Evolutionary conservation across 1,140 invertebrate genomes (phyloP).

Genomic region (Drosophila nigromelanica): DNA sequence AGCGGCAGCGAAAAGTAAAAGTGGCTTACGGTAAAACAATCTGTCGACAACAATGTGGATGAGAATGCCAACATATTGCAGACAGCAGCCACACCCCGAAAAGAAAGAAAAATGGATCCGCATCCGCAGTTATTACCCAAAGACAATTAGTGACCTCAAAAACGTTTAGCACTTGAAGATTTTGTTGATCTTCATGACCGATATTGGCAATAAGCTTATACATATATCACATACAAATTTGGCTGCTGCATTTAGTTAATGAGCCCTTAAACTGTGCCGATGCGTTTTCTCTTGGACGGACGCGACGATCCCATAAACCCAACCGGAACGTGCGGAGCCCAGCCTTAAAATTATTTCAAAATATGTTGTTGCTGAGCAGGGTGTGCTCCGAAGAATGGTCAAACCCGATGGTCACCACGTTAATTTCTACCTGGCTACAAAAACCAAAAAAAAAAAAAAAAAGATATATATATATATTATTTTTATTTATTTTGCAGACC

Average conservation of each 20-base stretch:
- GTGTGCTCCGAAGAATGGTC: slow-evolving; percentile 64
- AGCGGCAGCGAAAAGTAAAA: slow-evolving; percentile 64
- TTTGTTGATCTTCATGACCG: slow-evolving; percentile 61
- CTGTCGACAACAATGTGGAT: slow-evolving; percentile 7
- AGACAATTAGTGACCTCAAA: slow-evolving; percentile 77
- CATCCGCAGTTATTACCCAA: slow-evolving; percentile 47
- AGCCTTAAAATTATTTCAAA: slow-evolving; percentile 30
- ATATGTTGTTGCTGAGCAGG: slow-evolving; percentile 17
- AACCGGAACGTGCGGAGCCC: slow-evolving; percentile 51
- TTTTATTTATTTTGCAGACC: slow-evolving; percentile 49
- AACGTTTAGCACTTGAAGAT: slow-evolving; percentile 74
- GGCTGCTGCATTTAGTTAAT: slow-evolving; percentile 74
- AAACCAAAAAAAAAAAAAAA: slow-evolving; percentile 3
- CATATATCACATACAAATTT: slow-evolving; percentile 35
- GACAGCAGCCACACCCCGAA: slow-evolving; percentile 50
- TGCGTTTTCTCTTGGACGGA: slow-evolving; percentile 53
- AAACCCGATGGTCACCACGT: slow-evolving; percentile 35
- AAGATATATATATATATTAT: not conserved
- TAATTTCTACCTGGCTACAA: slow-evolving; percentile 67
- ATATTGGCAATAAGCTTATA: slow-evolving; percentile 47
- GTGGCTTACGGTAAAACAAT: slow-evolving; percentile 76
- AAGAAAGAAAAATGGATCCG: slow-evolving; percentile 41
- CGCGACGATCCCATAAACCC: slow-evolving; percentile 19
- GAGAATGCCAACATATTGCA: slow-evolving; percentile 42
- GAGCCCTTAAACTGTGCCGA: slow-evolving; percentile 57